Evolutionary conservation across 2,797 vertebrate species (phyloP).

Genomic region (Scomberomorus guttatus): DNA sequence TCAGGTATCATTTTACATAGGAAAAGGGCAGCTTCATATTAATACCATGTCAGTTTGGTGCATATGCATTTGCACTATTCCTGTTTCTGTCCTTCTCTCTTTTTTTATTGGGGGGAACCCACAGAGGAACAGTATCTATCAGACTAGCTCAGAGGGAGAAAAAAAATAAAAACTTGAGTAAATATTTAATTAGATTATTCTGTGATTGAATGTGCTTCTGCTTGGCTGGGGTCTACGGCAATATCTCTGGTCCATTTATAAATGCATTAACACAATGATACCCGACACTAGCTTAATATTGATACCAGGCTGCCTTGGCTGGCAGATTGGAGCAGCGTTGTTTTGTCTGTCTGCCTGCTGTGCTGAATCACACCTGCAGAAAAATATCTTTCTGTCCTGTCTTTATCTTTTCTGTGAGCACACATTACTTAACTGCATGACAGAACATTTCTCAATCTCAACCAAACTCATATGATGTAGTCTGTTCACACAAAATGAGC

Average conservation of each 20-base stretch:
- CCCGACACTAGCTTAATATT: constrained; percentile 74
- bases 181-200: constrained; percentile 85
- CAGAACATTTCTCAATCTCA: constrained; percentile 37
- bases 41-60: constrained; percentile 30
- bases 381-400: background rate
- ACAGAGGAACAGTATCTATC: constrained; percentile 68
- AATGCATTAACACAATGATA: constrained; percentile 84
- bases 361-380: constrained; percentile 64
- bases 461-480: constrained; percentile 33
- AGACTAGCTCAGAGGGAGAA: constrained; percentile 47
- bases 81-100: constrained; percentile 38
- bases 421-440: constrained; percentile 31
- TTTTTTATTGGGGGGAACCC: constrained; percentile 47
- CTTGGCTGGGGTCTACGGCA: constrained; percentile 73
- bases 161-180: constrained; percentile 78
- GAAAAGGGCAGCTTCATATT: constrained; percentile 32
- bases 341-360: constrained; percentile 51
- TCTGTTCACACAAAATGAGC: constrained; percentile 24
- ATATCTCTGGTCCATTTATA: constrained; percentile 81
- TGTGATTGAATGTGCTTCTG: constrained; percentile 81
- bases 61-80: constrained; percentile 37
- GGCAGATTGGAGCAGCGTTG: constrained; percentile 54
- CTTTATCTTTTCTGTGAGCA: constrained; percentile 33
- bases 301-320: constrained; percentile 60
- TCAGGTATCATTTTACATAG: constrained; percentile 29